phyloP scores from a whole-genome alignment of 2,888 invertebrate species.

The Tinea trinotella region DNA sequence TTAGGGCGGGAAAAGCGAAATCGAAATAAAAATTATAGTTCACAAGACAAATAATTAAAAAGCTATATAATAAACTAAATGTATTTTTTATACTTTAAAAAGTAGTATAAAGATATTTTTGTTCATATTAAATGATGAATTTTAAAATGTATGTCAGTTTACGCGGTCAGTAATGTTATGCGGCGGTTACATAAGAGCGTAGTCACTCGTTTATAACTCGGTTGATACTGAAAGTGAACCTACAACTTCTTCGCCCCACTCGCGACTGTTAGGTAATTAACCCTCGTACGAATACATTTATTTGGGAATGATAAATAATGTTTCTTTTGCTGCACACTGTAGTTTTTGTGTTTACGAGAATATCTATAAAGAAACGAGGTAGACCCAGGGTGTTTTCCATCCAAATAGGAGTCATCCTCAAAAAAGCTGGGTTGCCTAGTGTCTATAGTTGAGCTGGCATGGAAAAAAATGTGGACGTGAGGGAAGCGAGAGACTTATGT shows the following conservation, averaged over 20 bases:
- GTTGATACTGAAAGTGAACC: conserved; percentile 14
- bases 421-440: no score
- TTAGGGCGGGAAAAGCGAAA: conserved; percentile 1
- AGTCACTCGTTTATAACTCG: not conserved
- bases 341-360: no score
- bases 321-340: no score
- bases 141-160: conserved; percentile 51
- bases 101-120: not conserved
- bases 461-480: no score
- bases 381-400: no score
- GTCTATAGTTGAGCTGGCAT: no score
- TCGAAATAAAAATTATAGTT: no score
- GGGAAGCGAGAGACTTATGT: no score
- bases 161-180: not conserved
- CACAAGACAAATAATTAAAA: conserved; percentile 23
- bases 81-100: not conserved
- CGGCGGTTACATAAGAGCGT: conserved; percentile 5
- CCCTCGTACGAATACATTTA: no score
- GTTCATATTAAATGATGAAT: conserved; percentile 23
- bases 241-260: not conserved
- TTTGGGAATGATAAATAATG: no score
- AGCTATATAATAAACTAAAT: conserved; percentile 25
- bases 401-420: no score
- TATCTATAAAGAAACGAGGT: no score
- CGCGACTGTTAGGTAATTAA: conserved; percentile 21